Evolutionary conservation across 2,888 invertebrate species (phyloP).

Genomic region (Drosophila flavopinicola): DNA sequence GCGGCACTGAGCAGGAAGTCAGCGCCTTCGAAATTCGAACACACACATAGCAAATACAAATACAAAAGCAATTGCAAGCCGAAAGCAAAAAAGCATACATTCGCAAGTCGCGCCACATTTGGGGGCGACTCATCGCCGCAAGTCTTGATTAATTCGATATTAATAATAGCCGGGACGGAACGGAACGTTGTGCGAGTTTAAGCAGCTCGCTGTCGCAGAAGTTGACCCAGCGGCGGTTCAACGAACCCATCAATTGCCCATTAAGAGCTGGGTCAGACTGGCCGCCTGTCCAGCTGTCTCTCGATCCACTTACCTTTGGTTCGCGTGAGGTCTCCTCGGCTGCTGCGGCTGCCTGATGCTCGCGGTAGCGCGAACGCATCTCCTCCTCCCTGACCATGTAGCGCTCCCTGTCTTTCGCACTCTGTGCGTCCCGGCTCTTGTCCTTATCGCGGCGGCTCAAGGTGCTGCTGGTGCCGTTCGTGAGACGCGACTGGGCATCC

Average conservation of each 20-base stretch:
- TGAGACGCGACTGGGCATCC: conserved; percentile 60
- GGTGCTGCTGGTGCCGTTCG: conserved; percentile 81
- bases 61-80: conserved; percentile 28
- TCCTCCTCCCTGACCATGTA: conserved; percentile 86
- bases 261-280: conserved; percentile 40
- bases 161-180: conserved; percentile 65
- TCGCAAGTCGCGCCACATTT: conserved; percentile 33
- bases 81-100: conserved; percentile 8
- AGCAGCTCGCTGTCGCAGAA: conserved; percentile 23
- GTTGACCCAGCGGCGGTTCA: conserved; percentile 42
- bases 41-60: not conserved
- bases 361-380: conserved; percentile 86
- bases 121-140: conserved; percentile 35
- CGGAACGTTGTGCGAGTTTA: conserved; percentile 42
- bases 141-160: conserved; percentile 73
- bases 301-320: conserved; percentile 79
- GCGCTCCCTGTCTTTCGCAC: conserved; percentile 75
- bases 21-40: conserved; percentile 16
- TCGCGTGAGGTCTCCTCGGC: conserved; percentile 78
- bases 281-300: not conserved
- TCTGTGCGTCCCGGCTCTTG: conserved; percentile 27
- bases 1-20: conserved; percentile 53
- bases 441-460: conserved; percentile 81
- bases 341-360: conserved; percentile 84
- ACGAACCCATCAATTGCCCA: conserved; percentile 68